A percentile compares a stretch with the other conserved stretches of the same genome.
Conservation (phyloP, 2,888 invertebrate genomes). For the Boloria euphrosyne region DNA sequence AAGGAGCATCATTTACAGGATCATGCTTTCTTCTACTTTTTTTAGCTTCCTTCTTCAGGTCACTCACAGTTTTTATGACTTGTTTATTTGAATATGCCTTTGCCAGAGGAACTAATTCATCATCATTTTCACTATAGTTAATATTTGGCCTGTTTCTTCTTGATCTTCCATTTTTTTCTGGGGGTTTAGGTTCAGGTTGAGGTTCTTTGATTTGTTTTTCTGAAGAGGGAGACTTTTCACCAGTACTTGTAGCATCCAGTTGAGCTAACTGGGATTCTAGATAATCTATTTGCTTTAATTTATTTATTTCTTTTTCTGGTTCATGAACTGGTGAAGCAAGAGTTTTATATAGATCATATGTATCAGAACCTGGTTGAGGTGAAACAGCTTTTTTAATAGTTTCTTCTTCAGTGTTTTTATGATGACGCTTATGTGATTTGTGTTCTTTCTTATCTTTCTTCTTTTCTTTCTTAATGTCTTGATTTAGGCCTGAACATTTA, state of each 20-base stretch:
- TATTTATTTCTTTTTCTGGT: constrained; percentile 54
- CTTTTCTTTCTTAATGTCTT: constrained; percentile 72
- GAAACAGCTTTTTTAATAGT: constrained; percentile 68
- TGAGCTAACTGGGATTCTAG: constrained; percentile 68
- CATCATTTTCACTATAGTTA: constrained; percentile 82
- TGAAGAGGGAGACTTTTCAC: constrained; percentile 57
- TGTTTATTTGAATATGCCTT: constrained; percentile 62
- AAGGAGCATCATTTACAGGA: constrained; percentile 47
- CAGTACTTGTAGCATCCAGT: constrained; percentile 58
- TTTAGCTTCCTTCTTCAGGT: constrained; percentile 70
- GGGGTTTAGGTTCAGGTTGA: constrained; percentile 71
- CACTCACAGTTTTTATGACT: constrained; percentile 67
- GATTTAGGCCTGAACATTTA: constrained; percentile 69
- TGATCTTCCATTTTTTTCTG: constrained; percentile 68
- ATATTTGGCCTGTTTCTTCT: constrained; percentile 76
- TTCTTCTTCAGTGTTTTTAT: constrained; percentile 70
- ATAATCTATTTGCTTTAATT: constrained; percentile 56
- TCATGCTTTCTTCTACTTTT: constrained; percentile 69
- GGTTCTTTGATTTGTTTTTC: constrained; percentile 65
- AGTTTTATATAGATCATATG: constrained; percentile 78
- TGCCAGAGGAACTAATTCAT: constrained; percentile 77
- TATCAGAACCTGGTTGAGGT: constrained; percentile 76
- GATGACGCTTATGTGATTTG: constrained; percentile 77
- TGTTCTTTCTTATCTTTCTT: constrained; percentile 79
- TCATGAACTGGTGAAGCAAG: constrained; percentile 75